These are phyloP conservation scores for Caiman crocodilus DNA, from an alignment of 2,797 vertebrate genomes.

Conservation along the genomic window DNA sequence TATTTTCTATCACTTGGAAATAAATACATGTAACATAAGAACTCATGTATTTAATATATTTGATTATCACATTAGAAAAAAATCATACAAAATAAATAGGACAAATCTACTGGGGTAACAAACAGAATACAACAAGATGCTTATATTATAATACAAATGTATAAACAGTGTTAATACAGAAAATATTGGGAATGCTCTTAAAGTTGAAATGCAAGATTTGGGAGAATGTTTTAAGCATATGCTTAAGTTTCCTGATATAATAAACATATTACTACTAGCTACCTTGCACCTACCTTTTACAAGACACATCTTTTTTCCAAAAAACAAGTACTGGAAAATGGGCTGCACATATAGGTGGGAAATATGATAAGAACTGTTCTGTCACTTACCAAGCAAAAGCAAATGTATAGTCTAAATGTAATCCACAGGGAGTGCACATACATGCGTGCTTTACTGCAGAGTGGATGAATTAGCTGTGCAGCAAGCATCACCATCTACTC, in stretches of 20 bases:
- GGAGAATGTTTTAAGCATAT: constrained; percentile 27
- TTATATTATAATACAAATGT: constrained; percentile 44
- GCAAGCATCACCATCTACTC: too few species aligned
- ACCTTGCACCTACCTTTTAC: too few species aligned
- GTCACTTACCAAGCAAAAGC: too few species aligned
- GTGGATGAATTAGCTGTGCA: too few species aligned
- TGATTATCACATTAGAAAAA: constrained; percentile 55
- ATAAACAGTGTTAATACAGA: constrained; percentile 9
- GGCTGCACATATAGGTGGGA: too few species aligned
- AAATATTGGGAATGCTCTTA: constrained; percentile 7
- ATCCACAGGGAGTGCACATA: too few species aligned
- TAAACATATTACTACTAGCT: background rate
- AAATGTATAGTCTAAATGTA: too few species aligned
- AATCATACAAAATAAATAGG: constrained; percentile 24
- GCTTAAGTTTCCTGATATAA: constrained; percentile 12
- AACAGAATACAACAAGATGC: background rate
- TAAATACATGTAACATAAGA: constrained; percentile 61
- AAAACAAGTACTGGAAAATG: too few species aligned
- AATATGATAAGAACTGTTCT: too few species aligned
- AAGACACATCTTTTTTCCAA: too few species aligned
- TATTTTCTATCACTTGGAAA: constrained; percentile 61
- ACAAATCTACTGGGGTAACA: constrained; percentile 33
- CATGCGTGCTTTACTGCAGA: too few species aligned
- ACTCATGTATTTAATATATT: constrained; percentile 56
- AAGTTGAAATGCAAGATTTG: background rate